These are phyloP conservation scores for Esperia sulphurella DNA, from an alignment of 2,888 invertebrate genomes.

Conservation along the genomic window DNA sequence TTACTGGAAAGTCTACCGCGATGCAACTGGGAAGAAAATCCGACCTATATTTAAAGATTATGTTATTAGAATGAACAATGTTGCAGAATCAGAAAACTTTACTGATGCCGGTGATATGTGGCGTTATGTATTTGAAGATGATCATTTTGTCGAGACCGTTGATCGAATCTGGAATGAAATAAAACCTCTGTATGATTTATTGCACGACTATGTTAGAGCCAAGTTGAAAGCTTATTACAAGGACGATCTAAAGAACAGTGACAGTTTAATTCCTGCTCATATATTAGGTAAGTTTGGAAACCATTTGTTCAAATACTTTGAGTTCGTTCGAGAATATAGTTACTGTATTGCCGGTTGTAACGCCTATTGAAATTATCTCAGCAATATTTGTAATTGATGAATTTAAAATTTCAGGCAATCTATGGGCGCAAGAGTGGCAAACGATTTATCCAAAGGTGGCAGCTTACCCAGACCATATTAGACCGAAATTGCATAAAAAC, in stretches of 20 bases:
- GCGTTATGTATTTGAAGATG: constrained; percentile 66
- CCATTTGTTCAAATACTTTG: too few species aligned
- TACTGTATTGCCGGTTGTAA: neutral
- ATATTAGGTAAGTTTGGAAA: constrained; percentile 76
- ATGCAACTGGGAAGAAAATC: constrained; percentile 81
- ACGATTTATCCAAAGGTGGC: constrained; percentile 69
- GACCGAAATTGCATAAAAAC: constrained; percentile 67
- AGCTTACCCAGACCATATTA: constrained; percentile 69
- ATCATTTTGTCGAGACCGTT: constrained; percentile 59
- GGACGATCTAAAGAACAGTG: constrained; percentile 52
- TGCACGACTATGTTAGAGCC: constrained; percentile 81
- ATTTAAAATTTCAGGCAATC: constrained; percentile 68
- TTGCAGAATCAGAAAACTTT: constrained; percentile 76
- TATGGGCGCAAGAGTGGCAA: constrained; percentile 84
- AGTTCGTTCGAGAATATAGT: neutral
- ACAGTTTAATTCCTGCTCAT: constrained; percentile 83
- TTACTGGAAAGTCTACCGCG: constrained; percentile 83
- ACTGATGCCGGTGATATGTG: constrained; percentile 70
- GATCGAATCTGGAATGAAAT: constrained; percentile 77
- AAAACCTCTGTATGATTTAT: constrained; percentile 81
- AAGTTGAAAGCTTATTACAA: constrained; percentile 76
- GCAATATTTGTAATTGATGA: constrained; percentile 8
- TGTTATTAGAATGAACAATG: constrained; percentile 80
- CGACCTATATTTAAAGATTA: constrained; percentile 80
- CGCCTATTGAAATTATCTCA: constrained; percentile 11